Evolutionary conservation across 2,113 vertebrate genomes (phyloP), one percentile per base, ranked within the genome.

Genomic region (Ahaetulla prasina): DNA sequence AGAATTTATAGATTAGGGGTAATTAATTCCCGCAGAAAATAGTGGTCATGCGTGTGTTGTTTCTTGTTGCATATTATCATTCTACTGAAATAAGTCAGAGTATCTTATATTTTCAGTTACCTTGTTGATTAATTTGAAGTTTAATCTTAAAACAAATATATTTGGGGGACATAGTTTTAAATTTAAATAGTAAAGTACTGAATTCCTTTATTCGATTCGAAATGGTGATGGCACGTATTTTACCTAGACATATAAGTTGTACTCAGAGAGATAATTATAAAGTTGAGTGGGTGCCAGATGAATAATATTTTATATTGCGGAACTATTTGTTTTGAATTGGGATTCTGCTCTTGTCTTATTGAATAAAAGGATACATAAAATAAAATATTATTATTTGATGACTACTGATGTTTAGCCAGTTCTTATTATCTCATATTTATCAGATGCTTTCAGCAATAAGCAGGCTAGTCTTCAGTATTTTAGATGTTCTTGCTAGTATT

Each of bases 11-110:
- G 47, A 45, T 63, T 90, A 27, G 50, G 92, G 30, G 85, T 10
- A 25, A 93, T 95, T 96, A 92, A 80, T 89, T 90, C 11, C 3
- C 2, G 87, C 16, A 2, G 43, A 74, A 52, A 23, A 92, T 27
- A 23, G 2, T 55, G 6, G 0, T 2, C 8, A 11, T 1, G 0
- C 27, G 8, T 68, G 5, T 30, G 8, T 1, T 27, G 18, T 0
- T 18, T 20, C 43, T 0, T 39, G 7, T 35, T 50, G 8, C 6
- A 47, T 2, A 9, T 35, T 20, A 0, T 52, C 68, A 20, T n/a
- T 3, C 9, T 35, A 35, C 50, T 87, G 5, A 55, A 39, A 7
- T 1, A 5, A 53, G 27, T 0, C 20, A 88, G 25, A 60, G 4
- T 39, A 5, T 35, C 0, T 9, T 16, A 0, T 49, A 68, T 91